These are phyloP conservation scores for Carassius gibelio DNA, from an alignment of 2,113 vertebrate genomes.

Conservation along the genomic window DNA sequence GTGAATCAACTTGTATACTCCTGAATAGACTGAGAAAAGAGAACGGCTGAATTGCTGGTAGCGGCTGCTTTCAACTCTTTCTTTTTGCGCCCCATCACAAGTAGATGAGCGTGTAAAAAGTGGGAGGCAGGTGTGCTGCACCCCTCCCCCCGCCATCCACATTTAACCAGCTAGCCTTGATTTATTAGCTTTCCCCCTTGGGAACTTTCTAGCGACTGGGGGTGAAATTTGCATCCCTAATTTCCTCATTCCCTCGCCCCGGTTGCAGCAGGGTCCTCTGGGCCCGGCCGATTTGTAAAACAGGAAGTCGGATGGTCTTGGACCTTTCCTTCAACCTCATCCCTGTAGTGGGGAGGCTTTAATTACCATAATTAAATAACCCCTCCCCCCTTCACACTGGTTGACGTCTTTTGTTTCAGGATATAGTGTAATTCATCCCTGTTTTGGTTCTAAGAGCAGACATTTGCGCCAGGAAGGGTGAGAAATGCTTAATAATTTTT, in stretches of 20 bases:
- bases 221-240: conserved; percentile 75
- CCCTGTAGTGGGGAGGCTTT: conserved; percentile 32
- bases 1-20: background rate
- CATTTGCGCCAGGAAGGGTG: too few relatives aligned
- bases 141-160: background rate
- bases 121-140: conserved; percentile 58
- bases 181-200: conserved; percentile 64
- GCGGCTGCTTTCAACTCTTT: conserved; percentile 13
- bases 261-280: conserved; percentile 38
- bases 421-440: background rate
- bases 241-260: conserved; percentile 53
- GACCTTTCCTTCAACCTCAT: conserved; percentile 39
- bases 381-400: background rate
- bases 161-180: conserved; percentile 68
- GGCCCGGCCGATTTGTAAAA: conserved; percentile 21
- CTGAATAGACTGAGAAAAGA: conserved; percentile 8
- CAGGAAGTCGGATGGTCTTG: conserved; percentile 36
- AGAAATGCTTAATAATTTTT: conserved; percentile 25
- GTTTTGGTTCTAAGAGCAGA: background rate
- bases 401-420: conserved; percentile 33
- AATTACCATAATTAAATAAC: conserved; percentile 44
- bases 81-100: background rate
- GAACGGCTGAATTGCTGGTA: background rate
- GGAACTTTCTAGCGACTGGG: conserved; percentile 59
- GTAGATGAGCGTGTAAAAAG: conserved; percentile 8